These are phyloP conservation scores for Drosophila austrosaltans DNA, from an alignment of 2,888 invertebrate species.

Conservation along the genomic window DNA sequence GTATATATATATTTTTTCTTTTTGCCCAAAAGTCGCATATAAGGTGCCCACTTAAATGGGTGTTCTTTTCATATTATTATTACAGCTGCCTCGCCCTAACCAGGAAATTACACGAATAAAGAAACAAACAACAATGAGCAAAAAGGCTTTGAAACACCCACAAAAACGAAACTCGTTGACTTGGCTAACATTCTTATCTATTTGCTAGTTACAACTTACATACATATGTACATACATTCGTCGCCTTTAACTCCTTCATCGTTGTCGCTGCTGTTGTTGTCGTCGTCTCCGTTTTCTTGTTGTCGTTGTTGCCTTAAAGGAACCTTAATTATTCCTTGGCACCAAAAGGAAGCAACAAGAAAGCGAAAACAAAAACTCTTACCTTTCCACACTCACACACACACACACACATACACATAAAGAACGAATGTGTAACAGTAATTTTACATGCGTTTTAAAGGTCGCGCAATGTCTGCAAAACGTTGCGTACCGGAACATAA, in stretches of 20 bases:
- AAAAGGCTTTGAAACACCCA: constrained; percentile 9
- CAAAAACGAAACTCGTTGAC: background rate
- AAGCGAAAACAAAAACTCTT: constrained; percentile 8
- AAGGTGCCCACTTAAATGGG: constrained; percentile 11
- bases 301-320: background rate
- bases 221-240: background rate
- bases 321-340: constrained; percentile 6
- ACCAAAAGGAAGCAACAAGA: background rate
- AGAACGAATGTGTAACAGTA: background rate
- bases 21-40: constrained; percentile 3
- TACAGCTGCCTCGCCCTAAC: constrained; percentile 11
- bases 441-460: constrained; percentile 6
- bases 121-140: constrained; percentile 8
- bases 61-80: constrained; percentile 9
- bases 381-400: background rate
- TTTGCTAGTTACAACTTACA: constrained; percentile 5
- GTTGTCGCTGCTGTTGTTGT: too few relatives aligned
- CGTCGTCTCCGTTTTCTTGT: background rate
- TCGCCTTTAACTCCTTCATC: background rate
- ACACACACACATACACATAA: background rate
- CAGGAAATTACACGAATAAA: constrained; percentile 11
- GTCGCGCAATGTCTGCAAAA: constrained; percentile 6
- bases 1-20: background rate
- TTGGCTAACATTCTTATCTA: constrained; percentile 1
- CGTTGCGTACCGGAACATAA: background rate